Evolutionary conservation across 2,888 invertebrate genomes (phyloP).

Genomic region (Lucinisca nassula): DNA sequence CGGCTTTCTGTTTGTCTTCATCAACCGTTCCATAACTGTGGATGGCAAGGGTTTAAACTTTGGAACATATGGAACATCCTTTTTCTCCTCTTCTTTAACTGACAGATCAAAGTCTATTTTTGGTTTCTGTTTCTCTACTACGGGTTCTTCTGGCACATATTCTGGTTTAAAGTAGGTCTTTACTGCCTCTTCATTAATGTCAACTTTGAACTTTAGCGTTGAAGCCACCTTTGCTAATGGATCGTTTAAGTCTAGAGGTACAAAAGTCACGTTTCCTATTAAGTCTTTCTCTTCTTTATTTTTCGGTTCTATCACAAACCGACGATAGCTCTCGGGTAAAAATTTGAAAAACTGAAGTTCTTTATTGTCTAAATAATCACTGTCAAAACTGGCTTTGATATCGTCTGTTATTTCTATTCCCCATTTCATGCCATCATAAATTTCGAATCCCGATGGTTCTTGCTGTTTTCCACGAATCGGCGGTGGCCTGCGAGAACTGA

Average conservation of each 20-base stretch:
- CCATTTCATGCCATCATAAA: constrained; percentile 82
- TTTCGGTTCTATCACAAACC: constrained; percentile 84
- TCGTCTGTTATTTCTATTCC: constrained; percentile 76
- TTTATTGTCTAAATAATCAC: constrained; percentile 77
- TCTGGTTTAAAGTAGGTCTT: constrained; percentile 80
- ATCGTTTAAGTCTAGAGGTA: constrained; percentile 71
- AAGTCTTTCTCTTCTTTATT: constrained; percentile 75
- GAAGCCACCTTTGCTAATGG: constrained; percentile 68
- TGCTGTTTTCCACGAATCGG: constrained; percentile 51
- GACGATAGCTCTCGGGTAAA: constrained; percentile 83
- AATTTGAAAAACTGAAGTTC: constrained; percentile 79
- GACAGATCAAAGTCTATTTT: constrained; percentile 71
- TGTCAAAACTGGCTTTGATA: constrained; percentile 72
- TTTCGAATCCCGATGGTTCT: constrained; percentile 72
- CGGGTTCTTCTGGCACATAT: constrained; percentile 77
- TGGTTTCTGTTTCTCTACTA: constrained; percentile 76
- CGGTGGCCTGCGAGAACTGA: constrained; percentile 53
- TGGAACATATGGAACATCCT: constrained; percentile 67
- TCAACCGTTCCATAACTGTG: constrained; percentile 74
- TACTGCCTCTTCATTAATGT: constrained; percentile 79
- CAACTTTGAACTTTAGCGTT: constrained; percentile 77
- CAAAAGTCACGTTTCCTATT: constrained; percentile 76
- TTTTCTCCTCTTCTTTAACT: constrained; percentile 70
- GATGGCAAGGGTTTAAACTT: constrained; percentile 76
- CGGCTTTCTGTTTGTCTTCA: constrained; percentile 74